Conservation (phyloP, 2,888 invertebrate genomes). For the Leuctra nigra region DNA sequence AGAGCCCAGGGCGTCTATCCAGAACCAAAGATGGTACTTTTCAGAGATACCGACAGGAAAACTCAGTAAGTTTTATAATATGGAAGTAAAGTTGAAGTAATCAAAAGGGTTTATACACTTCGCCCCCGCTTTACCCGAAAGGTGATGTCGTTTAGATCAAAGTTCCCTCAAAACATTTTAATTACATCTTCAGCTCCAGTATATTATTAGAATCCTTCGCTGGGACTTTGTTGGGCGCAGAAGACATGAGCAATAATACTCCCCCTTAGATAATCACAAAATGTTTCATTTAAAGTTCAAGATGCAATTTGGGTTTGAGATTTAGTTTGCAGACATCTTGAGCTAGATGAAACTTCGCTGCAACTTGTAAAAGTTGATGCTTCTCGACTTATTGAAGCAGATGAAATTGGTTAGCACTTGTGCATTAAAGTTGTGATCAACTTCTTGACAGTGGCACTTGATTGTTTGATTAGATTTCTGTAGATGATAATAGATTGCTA, state of each 20-base stretch:
- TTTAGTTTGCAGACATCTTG: slow-evolving; percentile 4
- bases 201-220: too few species aligned
- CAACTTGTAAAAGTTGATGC: slow-evolving; percentile 2
- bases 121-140: too few species aligned
- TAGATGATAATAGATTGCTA: not conserved
- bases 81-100: too few species aligned
- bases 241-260: too few species aligned
- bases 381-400: slow-evolving; percentile 5
- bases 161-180: too few species aligned
- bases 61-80: slow-evolving; percentile 23
- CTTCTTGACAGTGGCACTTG: not conserved
- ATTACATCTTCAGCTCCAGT: too few species aligned
- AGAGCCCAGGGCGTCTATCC: slow-evolving; percentile 32
- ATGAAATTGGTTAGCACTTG: slow-evolving; percentile 3
- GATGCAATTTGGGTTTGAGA: slow-evolving; percentile 1
- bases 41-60: slow-evolving; percentile 28
- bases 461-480: slow-evolving; percentile 8
- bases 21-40: slow-evolving; percentile 32
- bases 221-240: too few species aligned
- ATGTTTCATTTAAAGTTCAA: not conserved
- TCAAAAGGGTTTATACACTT: too few species aligned
- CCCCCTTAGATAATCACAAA: too few species aligned
- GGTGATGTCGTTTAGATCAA: too few species aligned
- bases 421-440: slow-evolving; percentile 4
- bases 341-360: not conserved